Evolutionary conservation across 2,888 invertebrate species (phyloP).

Genomic region (Drosophila tanythrix): DNA sequence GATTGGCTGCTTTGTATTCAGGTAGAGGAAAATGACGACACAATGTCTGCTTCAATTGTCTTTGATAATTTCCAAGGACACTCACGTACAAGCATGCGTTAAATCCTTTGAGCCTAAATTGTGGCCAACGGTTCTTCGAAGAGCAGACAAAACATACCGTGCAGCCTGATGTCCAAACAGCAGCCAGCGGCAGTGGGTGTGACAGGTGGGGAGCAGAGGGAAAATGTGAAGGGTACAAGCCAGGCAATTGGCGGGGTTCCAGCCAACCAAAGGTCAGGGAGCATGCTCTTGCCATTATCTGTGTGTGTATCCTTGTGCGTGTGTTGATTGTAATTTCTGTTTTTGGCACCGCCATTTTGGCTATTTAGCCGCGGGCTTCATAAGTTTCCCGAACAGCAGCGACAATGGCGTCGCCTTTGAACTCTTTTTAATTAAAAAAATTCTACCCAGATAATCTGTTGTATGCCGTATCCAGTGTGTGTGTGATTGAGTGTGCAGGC

Average conservation of each 20-base stretch:
- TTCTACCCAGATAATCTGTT: slow-evolving; percentile 33
- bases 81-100: slow-evolving; percentile 22
- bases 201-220: not conserved
- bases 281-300: slow-evolving; percentile 23
- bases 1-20: slow-evolving; percentile 12
- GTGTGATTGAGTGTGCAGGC: slow-evolving; percentile 10
- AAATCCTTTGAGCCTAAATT: slow-evolving; percentile 56
- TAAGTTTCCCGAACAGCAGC: slow-evolving; percentile 65
- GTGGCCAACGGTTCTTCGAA: slow-evolving; percentile 38
- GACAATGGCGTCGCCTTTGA: slow-evolving; percentile 59
- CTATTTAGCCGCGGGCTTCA: slow-evolving; percentile 50
- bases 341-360: slow-evolving; percentile 60
- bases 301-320: slow-evolving; percentile 10
- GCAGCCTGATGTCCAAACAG: slow-evolving; percentile 32
- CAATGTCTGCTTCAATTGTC: slow-evolving; percentile 32
- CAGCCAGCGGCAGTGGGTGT: not conserved
- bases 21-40: slow-evolving; percentile 14
- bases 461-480: slow-evolving; percentile 13
- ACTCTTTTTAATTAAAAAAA: slow-evolving; percentile 73
- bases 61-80: slow-evolving; percentile 58
- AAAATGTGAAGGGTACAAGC: slow-evolving; percentile 1
- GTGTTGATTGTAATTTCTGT: slow-evolving; percentile 39
- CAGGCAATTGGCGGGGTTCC: slow-evolving; percentile 42
- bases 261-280: slow-evolving; percentile 27
- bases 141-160: slow-evolving; percentile 38